Conservation (phyloP, 2,113 vertebrate genomes). For the Sciurus niger region DNA sequence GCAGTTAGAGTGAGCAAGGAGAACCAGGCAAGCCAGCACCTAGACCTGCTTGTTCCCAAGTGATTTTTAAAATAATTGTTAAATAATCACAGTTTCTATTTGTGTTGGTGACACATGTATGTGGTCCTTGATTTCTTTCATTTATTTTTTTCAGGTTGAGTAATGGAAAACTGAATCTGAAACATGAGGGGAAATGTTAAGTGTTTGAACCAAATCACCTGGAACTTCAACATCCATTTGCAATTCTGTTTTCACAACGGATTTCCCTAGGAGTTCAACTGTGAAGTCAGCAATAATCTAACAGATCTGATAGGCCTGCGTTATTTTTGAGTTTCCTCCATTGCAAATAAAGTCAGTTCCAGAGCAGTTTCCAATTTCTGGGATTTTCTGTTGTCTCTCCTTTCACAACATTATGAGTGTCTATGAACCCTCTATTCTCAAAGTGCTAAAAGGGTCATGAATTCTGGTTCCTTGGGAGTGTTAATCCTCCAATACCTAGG, state of each 20-base stretch:
- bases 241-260: neutral
- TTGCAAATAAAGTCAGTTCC: slow-evolving; percentile 74
- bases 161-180: slow-evolving; percentile 61
- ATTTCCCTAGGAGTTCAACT: neutral
- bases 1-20: neutral
- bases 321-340: slow-evolving; percentile 14
- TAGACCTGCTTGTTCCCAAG: neutral
- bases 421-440: neutral
- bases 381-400: neutral
- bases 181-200: slow-evolving; percentile 68
- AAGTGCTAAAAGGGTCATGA: neutral
- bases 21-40: neutral
- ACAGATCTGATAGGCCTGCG: neutral
- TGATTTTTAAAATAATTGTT: neutral
- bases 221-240: slow-evolving; percentile 1
- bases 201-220: neutral
- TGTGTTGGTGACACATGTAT: neutral
- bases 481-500: neutral
- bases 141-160: slow-evolving; percentile 67
- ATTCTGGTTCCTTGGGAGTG: neutral
- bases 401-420: neutral
- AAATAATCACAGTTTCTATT: slow-evolving; percentile 24
- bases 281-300: neutral
- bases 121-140: slow-evolving; percentile 47
- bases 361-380: slow-evolving; percentile 18